A percentile compares a stretch with the other conserved stretches of the same genome.
These are phyloP conservation scores for Drosophila kikkawai DNA, from an alignment of 1,140 invertebrate species.

Conservation along the genomic window DNA sequence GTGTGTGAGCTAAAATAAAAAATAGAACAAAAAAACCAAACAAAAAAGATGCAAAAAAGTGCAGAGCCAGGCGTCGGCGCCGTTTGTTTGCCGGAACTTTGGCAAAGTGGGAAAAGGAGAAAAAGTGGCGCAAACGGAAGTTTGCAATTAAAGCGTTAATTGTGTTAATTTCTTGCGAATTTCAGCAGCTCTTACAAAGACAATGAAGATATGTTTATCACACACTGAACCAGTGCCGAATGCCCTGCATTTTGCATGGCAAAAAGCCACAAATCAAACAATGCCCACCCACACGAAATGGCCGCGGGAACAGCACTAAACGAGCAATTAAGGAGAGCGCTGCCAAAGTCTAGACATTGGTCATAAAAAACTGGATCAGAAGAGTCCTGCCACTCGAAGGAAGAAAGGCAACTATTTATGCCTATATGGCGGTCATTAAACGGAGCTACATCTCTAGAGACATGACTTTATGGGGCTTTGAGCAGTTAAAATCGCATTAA, in stretches of 20 bases:
- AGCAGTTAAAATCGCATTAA: slow-evolving; percentile 74
- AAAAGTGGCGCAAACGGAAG: slow-evolving; percentile 75
- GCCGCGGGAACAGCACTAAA: slow-evolving; percentile 51
- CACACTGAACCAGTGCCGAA: slow-evolving; percentile 31
- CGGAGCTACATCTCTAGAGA: slow-evolving; percentile 24
- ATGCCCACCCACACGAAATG: slow-evolving; percentile 33
- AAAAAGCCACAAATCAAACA: slow-evolving; percentile 38
- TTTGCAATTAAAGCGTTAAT: slow-evolving; percentile 82
- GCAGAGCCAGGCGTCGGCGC: slow-evolving; percentile 21
- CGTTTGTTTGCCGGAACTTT: slow-evolving; percentile 64
- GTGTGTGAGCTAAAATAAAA: slow-evolving; percentile 41
- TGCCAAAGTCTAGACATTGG: slow-evolving; percentile 61
- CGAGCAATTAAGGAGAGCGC: slow-evolving; percentile 65
- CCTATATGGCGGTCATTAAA: slow-evolving; percentile 63
- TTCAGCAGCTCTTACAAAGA: slow-evolving; percentile 42
- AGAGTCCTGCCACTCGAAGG: slow-evolving; percentile 39
- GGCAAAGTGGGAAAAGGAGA: slow-evolving; percentile 36
- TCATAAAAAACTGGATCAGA: slow-evolving; percentile 52
- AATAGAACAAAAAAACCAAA: slow-evolving; percentile 5
- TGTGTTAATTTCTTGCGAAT: slow-evolving; percentile 80
- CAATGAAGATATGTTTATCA: slow-evolving; percentile 11
- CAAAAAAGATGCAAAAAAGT: slow-evolving; percentile 52
- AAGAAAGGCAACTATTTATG: slow-evolving; percentile 49
- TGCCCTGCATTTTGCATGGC: slow-evolving; percentile 6
- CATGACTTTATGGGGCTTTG: slow-evolving; percentile 57